Base-by-base conservation (phyloP, 1,140 invertebrate species). In the Leptinotarsa undecemlineata region DNA sequence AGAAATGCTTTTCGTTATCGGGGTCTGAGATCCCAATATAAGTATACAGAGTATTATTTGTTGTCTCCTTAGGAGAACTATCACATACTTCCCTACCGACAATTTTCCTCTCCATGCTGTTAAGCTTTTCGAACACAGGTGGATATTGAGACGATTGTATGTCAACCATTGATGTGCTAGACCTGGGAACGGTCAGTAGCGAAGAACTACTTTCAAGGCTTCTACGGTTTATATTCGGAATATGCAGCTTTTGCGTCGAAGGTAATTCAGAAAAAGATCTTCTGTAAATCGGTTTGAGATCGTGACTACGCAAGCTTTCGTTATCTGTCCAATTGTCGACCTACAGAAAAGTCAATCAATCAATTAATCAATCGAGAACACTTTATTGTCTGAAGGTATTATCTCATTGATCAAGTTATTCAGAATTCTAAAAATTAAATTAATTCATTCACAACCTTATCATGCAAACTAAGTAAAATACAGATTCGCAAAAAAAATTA, bases 231-330 rank as follows among this genome's bases (percentile, higher is more conserved):
- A 85, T 76, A 81, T 87, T 85, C 17, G 80, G 75, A 23, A 79
- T 72, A 68, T 78, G 74, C 15, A 81, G 66, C 77, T 85, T 78
- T 75, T 85, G 86, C 4, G 85, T 85, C 64, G 87, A 87, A n/a
- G 81, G 81, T 61, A 85, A 75, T 71, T 92, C 90, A 0, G 90
- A 92, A 66, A 92, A 91, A 0, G 91, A 91, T 78, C 91, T 81
- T 75, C 90, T 84, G 75, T 91, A 91, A 19, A 88, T 88, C 2
- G 90, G 86, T 23, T 81, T 84, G 84, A 87, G 82, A 79, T 88
- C 87, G 79, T 88, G 81, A 69, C 86, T 86, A 17, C 86, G 83
- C 3, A 88, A 85, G 72, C 86, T 84, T 76, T 87, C 82, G 77
- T 88, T 87, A 19, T 87, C 84, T 8, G 86, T 81, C 77, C 86